Conservation (phyloP, 37 sponge, comb jelly and placozoan genomes). For the Hexactinellida sp. region DNA sequence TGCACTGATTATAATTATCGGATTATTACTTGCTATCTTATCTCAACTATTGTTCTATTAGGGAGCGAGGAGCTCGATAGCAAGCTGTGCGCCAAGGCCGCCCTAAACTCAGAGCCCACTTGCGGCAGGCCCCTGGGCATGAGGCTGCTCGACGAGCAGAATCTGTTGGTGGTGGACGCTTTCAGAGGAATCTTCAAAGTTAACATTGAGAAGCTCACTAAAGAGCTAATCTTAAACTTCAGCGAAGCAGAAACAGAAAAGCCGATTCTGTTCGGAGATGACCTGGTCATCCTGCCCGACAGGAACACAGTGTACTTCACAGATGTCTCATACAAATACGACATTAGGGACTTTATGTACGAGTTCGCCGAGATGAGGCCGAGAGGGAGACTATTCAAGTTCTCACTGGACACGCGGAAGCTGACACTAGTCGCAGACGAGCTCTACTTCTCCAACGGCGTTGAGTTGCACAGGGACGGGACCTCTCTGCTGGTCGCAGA, state of each 20-base stretch:
- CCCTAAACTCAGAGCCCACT: neutral
- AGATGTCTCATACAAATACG: neutral
- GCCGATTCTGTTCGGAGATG: neutral
- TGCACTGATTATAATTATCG: neutral
- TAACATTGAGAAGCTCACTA: neutral
- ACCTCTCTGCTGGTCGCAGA: neutral
- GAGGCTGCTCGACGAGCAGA: neutral
- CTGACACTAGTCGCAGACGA: neutral
- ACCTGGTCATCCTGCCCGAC: neutral
- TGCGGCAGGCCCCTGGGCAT: neutral
- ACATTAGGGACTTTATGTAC: neutral
- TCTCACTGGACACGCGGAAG: neutral
- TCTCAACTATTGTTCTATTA: neutral
- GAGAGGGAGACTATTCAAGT: constrained; percentile 7
- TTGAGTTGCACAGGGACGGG: neutral
- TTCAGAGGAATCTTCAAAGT: neutral
- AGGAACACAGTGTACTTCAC: neutral
- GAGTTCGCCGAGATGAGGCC: neutral
- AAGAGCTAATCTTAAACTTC: neutral
- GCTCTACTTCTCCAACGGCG: neutral
- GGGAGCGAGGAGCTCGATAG: neutral
- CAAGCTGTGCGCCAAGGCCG: neutral
- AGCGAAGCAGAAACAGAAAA: neutral
- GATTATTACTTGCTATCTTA: neutral
- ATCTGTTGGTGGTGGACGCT: neutral